Conservation (phyloP, 2,797 vertebrate species). For the Orientallactaga sibirica region DNA sequence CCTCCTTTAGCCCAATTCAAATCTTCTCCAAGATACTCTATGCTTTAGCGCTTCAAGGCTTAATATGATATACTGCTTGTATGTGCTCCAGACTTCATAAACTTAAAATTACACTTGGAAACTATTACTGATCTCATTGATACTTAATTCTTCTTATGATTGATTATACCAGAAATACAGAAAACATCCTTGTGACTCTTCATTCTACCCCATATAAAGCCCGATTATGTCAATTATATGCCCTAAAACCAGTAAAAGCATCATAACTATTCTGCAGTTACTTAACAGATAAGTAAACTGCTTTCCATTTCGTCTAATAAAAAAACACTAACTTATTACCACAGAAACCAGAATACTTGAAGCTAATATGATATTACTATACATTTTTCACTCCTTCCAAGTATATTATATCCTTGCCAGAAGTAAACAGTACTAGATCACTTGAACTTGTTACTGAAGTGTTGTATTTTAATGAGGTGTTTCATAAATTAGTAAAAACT, state of each 20-base stretch:
- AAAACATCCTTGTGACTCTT: neutral
- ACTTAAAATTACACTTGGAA: neutral
- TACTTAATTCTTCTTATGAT: neutral
- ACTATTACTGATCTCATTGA: neutral
- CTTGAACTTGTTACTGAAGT: slow-evolving; percentile 26
- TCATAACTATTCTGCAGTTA: neutral
- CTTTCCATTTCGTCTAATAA: neutral
- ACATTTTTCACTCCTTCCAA: neutral
- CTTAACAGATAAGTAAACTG: neutral
- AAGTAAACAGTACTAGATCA: neutral
- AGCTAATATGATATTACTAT: neutral
- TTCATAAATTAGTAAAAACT: neutral
- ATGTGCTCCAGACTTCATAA: neutral
- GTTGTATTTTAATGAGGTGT: neutral
- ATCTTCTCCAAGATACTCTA: neutral
- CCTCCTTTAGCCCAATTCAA: neutral
- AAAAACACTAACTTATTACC: neutral
- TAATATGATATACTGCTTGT: neutral
- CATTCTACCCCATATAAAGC: neutral
- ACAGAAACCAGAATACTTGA: neutral
- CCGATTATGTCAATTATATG: neutral
- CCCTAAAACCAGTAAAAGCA: neutral
- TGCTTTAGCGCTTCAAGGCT: neutral
- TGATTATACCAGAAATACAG: neutral
- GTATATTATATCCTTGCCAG: neutral